Base-by-base conservation (phyloP, 2,797 vertebrate genomes). In the Peromyscus attwateri region DNA sequence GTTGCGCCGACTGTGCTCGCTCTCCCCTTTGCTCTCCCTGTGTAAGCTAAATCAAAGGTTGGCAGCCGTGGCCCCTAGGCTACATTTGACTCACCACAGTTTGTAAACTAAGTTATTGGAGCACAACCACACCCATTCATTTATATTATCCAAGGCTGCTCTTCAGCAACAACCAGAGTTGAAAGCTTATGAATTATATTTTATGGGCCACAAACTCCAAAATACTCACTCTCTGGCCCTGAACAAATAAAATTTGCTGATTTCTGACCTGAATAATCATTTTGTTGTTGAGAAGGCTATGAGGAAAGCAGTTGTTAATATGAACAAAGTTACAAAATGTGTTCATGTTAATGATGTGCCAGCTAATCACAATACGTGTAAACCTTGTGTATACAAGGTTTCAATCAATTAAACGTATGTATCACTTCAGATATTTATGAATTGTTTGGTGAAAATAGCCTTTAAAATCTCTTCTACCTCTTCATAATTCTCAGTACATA, bases 1-100 rank as follows among this genome's bases (percentile, higher is more conserved):
- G 68, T 71, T 90, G 80, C 77, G 49, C 62, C 60, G 95, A 94
- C 34, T 75, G 87, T 80, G 62, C 87, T 90, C 92, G 85, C 46
- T 94, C 37, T 90, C 68, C 64, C 57, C 70, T 93, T 95, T 96
- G 52, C 87, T 95, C 64, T 89, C 71, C 76, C 80, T 95, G 71
- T 60, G 96, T 70, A 85, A 82, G 89, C 73, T 85, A 85, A 94
- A 92, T 73, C n/a, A 91, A 85, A 76, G 60, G 66, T 75, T 96
- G 88, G 87, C 40, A 82, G 43, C 64, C 73, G 6, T 71, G 68
- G 81, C 60, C 68, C 55, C 92, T 0, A 11, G n/a, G 77, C 52
- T 92, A 93, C 60, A 80, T 92, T 76, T 95, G 80, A 95, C 55
- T 93, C 60, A 66, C 29, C 43, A 46, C 16, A 3, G 14, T 90